Conservation (phyloP, 2,797 vertebrate species). For the Gobio occitaniae region DNA sequence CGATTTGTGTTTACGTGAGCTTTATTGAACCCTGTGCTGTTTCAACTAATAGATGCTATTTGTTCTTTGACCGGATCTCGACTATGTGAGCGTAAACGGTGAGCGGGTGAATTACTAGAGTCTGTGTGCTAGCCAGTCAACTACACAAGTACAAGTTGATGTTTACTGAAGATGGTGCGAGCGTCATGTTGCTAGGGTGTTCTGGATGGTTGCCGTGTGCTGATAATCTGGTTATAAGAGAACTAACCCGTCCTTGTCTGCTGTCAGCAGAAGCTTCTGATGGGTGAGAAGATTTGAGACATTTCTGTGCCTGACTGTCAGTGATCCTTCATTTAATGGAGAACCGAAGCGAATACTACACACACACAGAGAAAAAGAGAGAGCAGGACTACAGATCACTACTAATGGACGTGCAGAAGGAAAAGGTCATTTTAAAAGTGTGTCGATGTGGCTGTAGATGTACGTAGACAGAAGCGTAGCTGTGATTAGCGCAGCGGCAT, state of each 20-base stretch:
- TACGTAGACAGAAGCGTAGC: neutral
- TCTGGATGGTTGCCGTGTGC: neutral
- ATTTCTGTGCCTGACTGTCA: neutral
- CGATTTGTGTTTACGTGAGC: conserved; percentile 29
- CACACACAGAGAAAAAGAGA: neutral
- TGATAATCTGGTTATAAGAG: neutral
- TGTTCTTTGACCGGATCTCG: neutral
- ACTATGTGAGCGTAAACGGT: neutral
- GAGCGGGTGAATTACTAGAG: neutral
- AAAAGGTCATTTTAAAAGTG: conserved; percentile 24
- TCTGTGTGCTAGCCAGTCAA: neutral
- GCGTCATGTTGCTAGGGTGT: neutral
- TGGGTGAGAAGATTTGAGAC: neutral
- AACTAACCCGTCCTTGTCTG: neutral
- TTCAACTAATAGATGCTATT: conserved; percentile 34
- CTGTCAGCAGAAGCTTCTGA: neutral
- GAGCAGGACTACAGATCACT: conserved; percentile 7
- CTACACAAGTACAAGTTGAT: neutral
- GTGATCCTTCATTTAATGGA: conserved; percentile 16
- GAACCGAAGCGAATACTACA: neutral
- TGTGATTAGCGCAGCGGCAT: neutral
- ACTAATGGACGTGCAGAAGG: conserved; percentile 8
- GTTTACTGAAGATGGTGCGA: neutral
- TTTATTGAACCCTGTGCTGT: conserved; percentile 36
- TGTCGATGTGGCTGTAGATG: conserved; percentile 8